Evolutionary conservation across 2,888 invertebrate species (phyloP).

Genomic region (Drosophila mercatorum): DNA sequence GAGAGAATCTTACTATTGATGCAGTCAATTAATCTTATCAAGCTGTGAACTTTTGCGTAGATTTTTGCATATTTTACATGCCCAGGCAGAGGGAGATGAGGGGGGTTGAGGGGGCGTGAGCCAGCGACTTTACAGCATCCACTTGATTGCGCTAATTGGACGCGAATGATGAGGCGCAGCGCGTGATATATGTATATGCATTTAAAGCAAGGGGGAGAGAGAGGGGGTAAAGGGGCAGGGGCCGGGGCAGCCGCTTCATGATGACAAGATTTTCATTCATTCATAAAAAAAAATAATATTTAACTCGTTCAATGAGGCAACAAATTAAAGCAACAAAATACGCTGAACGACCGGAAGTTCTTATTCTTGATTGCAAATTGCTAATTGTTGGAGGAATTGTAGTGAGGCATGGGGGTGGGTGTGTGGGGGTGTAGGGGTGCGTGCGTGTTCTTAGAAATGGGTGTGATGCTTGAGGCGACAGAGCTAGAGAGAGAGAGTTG

Average conservation of each 20-base stretch:
- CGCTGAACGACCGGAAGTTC: slow-evolving; percentile 76
- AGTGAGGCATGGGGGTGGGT: slow-evolving; percentile 5
- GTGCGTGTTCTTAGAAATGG: slow-evolving; percentile 4
- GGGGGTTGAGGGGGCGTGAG: neutral
- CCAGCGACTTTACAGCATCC: slow-evolving; percentile 19
- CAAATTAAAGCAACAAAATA: slow-evolving; percentile 7
- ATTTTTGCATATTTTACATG: slow-evolving; percentile 44
- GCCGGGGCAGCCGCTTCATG: slow-evolving; percentile 9
- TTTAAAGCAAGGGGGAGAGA: no score
- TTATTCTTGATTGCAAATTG: slow-evolving; percentile 77
- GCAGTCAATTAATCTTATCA: slow-evolving; percentile 72
- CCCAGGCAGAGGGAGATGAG: slow-evolving; percentile 19
- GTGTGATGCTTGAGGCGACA: neutral
- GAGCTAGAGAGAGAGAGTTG: neutral
- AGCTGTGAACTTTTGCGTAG: slow-evolving; percentile 72
- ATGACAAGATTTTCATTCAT: slow-evolving; percentile 76
- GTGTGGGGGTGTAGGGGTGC: neutral
- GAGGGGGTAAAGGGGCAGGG: neutral
- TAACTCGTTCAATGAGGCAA: slow-evolving; percentile 54
- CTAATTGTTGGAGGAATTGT: slow-evolving; percentile 48
- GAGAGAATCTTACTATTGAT: slow-evolving; percentile 21
- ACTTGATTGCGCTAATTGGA: slow-evolving; percentile 75
- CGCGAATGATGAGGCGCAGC: slow-evolving; percentile 45
- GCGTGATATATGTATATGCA: slow-evolving; percentile 30
- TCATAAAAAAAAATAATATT: slow-evolving; percentile 54